Evolutionary conservation across 2,797 vertebrate genomes (phyloP).

Genomic region (Crenuchus spilurus): DNA sequence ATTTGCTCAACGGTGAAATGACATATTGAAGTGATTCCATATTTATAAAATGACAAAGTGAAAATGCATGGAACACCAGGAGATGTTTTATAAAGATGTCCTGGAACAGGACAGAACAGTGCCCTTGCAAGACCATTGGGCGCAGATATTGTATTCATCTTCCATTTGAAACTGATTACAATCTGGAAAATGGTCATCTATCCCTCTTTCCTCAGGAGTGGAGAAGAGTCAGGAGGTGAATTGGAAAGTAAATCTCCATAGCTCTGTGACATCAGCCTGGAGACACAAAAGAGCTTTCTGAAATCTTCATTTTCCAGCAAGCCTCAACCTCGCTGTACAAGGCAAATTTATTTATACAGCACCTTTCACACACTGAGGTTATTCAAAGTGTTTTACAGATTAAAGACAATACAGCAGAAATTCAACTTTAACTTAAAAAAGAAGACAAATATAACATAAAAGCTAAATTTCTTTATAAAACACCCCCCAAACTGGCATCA

Average conservation of each 20-base stretch:
- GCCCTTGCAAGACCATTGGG: not conserved
- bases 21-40: constrained; percentile 1
- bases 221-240: not conserved
- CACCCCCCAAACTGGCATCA: too few species aligned
- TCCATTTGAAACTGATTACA: constrained; percentile 15
- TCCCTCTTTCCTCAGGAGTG: not conserved
- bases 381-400: too few species aligned
- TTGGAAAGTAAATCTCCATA: constrained; percentile 10
- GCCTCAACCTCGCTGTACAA: not conserved
- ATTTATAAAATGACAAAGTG: constrained; percentile 1
- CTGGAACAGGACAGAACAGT: not conserved
- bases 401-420: too few species aligned
- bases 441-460: too few species aligned
- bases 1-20: constrained; percentile 20
- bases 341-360: too few species aligned
- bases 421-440: too few species aligned
- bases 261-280: not conserved
- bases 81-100: not conserved
- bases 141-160: not conserved
- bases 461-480: too few species aligned
- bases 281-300: not conserved
- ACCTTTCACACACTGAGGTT: too few species aligned
- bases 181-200: constrained; percentile 19
- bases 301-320: not conserved
- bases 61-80: not conserved